phyloP scores from a whole-genome alignment of 1,140 invertebrate genomes.

The Cheumatopsyche charites region DNA sequence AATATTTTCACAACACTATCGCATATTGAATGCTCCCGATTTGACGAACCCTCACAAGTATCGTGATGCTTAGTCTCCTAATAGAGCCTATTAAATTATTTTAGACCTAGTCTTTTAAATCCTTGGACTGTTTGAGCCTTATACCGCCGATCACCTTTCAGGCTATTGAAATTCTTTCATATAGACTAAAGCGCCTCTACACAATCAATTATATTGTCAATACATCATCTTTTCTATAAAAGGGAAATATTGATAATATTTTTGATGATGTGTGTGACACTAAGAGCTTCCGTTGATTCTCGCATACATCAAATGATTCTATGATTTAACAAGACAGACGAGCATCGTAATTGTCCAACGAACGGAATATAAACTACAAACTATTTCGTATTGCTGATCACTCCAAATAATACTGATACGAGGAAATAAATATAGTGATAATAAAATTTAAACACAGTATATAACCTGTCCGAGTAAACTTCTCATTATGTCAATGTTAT shows the following conservation, averaged over 20 bases:
- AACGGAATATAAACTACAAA: slow-evolving; percentile 19
- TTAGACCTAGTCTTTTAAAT: slow-evolving; percentile 37
- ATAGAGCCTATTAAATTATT: slow-evolving; percentile 35
- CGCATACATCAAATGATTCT: slow-evolving; percentile 4
- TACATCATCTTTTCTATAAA: no score
- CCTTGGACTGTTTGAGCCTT: slow-evolving; percentile 37
- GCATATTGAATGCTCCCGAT: slow-evolving; percentile 42
- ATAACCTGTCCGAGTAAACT: neutral
- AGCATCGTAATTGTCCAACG: neutral
- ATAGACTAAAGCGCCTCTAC: no score
- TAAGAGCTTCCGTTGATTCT: slow-evolving; percentile 16
- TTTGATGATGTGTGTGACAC: neutral
- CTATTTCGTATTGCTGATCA: slow-evolving; percentile 33
- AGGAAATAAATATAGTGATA: slow-evolving; percentile 37
- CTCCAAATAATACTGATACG: slow-evolving; percentile 39
- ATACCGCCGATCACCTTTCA: slow-evolving; percentile 26
- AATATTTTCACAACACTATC: slow-evolving; percentile 42
- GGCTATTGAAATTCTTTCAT: slow-evolving; percentile 34
- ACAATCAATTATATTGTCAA: no score
- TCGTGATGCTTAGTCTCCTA: slow-evolving; percentile 31
- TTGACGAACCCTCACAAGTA: slow-evolving; percentile 40
- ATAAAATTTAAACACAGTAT: slow-evolving; percentile 19
- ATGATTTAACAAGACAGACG: slow-evolving; percentile 11
- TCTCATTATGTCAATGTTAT: no score
- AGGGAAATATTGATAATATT: neutral